Conservation (phyloP, 2,797 vertebrate species). For the Vireo griseus region DNA sequence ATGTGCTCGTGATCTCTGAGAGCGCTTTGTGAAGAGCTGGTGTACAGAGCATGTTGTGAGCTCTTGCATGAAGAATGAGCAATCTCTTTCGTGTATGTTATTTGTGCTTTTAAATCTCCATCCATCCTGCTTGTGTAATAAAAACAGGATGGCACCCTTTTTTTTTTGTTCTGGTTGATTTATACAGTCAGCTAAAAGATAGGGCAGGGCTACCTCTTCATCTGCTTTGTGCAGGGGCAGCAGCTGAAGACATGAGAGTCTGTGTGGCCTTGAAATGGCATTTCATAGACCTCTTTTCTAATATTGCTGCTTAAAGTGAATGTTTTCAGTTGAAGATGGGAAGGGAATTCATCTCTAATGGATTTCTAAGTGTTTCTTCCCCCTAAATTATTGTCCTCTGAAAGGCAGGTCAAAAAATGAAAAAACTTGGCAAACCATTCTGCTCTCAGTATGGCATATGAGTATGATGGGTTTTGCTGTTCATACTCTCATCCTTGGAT, state of each 20-base stretch:
- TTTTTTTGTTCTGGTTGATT: not conserved
- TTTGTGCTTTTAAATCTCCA: not conserved
- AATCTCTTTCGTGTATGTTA: not conserved
- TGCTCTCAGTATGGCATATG: not conserved
- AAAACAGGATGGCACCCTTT: not conserved
- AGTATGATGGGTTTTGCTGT: not conserved
- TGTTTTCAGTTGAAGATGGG: not conserved
- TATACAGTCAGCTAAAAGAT: not conserved
- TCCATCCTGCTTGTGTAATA: not conserved
- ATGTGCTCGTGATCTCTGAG: not conserved
- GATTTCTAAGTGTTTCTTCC: not conserved
- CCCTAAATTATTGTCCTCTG: not conserved
- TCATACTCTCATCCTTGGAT: not conserved
- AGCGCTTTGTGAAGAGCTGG: not conserved
- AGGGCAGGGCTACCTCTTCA: not conserved
- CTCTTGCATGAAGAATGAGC: not conserved
- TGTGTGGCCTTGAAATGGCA: not conserved
- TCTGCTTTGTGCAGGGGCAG: not conserved
- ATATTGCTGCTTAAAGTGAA: not conserved
- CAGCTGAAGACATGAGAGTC: accelerated
- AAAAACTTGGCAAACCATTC: not conserved
- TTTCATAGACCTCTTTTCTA: not conserved
- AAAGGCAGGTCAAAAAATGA: not conserved
- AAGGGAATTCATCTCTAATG: not conserved
- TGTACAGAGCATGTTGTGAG: accelerated